Evolutionary conservation across 2,797 vertebrate genomes (phyloP).

Genomic region (Xerus rutilus): DNA sequence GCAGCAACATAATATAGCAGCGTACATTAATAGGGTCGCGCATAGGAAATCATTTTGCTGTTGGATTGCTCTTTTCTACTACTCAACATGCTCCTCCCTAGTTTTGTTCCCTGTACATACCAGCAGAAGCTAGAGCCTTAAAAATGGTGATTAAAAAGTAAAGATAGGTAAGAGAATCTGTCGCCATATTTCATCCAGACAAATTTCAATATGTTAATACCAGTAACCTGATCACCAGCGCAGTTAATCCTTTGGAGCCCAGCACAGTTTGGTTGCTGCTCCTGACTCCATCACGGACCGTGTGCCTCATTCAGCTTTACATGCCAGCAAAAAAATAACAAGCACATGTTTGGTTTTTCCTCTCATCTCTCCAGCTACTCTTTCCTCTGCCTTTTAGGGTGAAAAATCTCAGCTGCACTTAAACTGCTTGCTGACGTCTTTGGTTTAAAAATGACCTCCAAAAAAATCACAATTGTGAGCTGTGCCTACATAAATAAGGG

Average conservation of each 20-base stretch:
- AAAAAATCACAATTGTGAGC: constrained; percentile 40
- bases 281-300: not conserved
- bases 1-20: not conserved
- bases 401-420: not conserved
- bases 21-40: not conserved
- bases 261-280: not conserved
- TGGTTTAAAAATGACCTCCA: constrained; percentile 50
- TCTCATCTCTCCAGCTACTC: constrained; percentile 17
- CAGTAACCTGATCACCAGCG: constrained; percentile 56
- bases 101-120: not conserved
- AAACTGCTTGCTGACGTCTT: constrained; percentile 41
- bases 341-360: constrained; percentile 6
- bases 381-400: constrained; percentile 51
- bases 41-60: not conserved
- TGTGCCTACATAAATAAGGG: not conserved
- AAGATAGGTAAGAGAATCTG: not conserved
- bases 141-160: not conserved
- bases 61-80: not conserved
- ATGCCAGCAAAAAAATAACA: constrained; percentile 17
- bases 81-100: not conserved
- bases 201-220: not conserved
- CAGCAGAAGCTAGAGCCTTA: not conserved
- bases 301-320: not conserved
- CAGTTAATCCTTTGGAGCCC: constrained; percentile 69
- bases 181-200: not conserved